Evolutionary conservation across 2,113 vertebrate species (phyloP).

Genomic region (Corynorhinus townsendii): DNA sequence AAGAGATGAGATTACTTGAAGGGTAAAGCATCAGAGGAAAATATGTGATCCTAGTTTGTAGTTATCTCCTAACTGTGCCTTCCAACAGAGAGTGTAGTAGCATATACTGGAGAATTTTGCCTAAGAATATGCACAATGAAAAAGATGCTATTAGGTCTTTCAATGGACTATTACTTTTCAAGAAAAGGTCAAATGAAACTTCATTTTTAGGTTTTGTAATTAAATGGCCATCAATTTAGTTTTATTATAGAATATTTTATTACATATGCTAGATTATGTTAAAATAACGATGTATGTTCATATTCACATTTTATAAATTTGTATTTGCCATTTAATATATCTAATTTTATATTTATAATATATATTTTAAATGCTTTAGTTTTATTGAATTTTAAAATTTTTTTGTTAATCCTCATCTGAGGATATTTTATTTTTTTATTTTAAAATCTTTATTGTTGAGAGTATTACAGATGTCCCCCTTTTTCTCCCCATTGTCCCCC

Average conservation of each 20-base stretch:
- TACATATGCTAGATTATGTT: not conserved
- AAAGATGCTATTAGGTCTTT: not conserved
- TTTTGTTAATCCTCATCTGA: too few relatives aligned
- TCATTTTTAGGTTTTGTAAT: not conserved
- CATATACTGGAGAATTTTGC: not conserved
- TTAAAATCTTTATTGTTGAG: too few relatives aligned
- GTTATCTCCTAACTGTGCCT: not conserved
- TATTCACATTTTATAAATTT: not conserved
- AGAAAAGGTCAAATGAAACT: not conserved
- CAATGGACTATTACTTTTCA: not conserved
- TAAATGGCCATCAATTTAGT: not conserved
- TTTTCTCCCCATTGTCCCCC: too few relatives aligned
- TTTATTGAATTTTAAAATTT: not conserved
- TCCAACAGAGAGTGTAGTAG: not conserved
- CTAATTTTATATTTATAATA: not conserved
- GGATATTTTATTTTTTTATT: too few relatives aligned
- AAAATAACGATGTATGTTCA: not conserved
- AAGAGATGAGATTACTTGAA: not conserved
- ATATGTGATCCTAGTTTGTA: not conserved
- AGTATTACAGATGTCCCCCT: too few relatives aligned
- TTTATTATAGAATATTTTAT: conserved; percentile 1
- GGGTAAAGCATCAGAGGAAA: not conserved
- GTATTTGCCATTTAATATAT: not conserved
- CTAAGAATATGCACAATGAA: not conserved
- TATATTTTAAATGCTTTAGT: conserved; percentile 15